phyloP scores from a whole-genome alignment of 2,113 vertebrate genomes.

The Planiliza haematocheilus region DNA sequence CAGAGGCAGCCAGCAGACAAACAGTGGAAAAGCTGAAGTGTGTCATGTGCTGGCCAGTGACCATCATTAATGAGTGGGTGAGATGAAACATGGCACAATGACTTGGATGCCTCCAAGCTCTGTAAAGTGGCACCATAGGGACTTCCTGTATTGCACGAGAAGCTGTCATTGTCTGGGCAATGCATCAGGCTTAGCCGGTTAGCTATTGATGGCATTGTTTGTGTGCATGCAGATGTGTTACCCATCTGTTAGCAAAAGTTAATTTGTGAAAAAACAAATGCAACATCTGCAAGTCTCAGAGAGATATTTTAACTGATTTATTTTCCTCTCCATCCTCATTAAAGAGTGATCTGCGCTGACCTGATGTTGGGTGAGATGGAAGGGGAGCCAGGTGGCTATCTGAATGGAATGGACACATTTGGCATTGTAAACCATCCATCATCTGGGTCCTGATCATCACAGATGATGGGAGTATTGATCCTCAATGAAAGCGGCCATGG shows the following conservation, averaged over 20 bases:
- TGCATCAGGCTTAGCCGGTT: constrained; percentile 33
- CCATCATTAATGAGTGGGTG: constrained; percentile 51
- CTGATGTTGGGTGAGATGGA: constrained; percentile 37
- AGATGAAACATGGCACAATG: constrained; percentile 60
- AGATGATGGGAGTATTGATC: constrained; percentile 28
- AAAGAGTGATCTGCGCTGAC: constrained; percentile 25
- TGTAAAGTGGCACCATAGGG: constrained; percentile 62
- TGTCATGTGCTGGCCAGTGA: constrained; percentile 48
- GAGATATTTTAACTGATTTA: constrained; percentile 34
- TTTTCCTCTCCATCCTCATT: constrained; percentile 45
- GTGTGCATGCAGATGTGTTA: constrained; percentile 45
- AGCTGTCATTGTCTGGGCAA: constrained; percentile 53
- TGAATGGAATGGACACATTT: constrained; percentile 28
- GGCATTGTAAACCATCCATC: constrained; percentile 22
- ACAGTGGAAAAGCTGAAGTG: constrained; percentile 42
- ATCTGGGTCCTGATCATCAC: constrained; percentile 22
- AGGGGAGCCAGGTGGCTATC: constrained; percentile 52
- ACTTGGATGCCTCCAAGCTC: constrained; percentile 50
- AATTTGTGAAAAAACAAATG: constrained; percentile 67
- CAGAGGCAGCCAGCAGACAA: constrained; percentile 38
- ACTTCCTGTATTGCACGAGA: constrained; percentile 35
- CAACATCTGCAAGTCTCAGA: constrained; percentile 69
- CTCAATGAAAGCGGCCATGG: constrained; percentile 23
- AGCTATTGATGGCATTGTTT: constrained; percentile 43
- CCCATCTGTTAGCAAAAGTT: constrained; percentile 74